Evolutionary conservation across 2,888 invertebrate species (phyloP).

Genomic region (Nemapogon koenigi): DNA sequence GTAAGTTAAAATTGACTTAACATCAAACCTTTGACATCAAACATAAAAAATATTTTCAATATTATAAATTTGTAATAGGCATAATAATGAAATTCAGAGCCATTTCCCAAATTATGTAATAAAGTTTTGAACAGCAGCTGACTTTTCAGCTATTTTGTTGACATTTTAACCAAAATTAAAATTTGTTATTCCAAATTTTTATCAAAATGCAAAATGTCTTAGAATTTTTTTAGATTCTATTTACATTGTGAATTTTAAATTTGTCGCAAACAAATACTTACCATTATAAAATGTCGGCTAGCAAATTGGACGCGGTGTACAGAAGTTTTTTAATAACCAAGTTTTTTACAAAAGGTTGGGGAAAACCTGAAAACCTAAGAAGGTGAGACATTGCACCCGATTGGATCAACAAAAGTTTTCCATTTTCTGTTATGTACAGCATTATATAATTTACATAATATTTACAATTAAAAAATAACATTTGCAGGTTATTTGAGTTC

Average conservation of each 20-base stretch:
- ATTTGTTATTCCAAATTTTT: no score
- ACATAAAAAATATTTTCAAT: neutral
- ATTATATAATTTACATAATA: no score
- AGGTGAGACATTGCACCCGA: no score
- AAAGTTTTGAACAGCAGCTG: conserved; percentile 3
- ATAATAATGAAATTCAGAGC: neutral
- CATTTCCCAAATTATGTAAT: neutral
- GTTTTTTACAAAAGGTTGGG: conserved; percentile 97
- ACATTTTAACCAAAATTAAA: neutral
- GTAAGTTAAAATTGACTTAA: no score
- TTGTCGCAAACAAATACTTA: neutral
- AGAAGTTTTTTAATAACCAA: conserved; percentile 85
- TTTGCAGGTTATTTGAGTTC: conserved; percentile 87
- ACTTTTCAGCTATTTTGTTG: conserved; percentile 2
- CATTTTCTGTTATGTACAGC: no score
- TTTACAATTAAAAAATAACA: no score
- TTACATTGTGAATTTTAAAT: neutral
- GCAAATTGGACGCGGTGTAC: conserved; percentile 80
- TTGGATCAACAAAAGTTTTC: no score
- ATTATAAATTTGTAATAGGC: neutral
- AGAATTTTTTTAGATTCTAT: neutral
- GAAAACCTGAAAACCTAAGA: conserved; percentile 87
- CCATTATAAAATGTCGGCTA: conserved; percentile 62
- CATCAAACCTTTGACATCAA: no score
- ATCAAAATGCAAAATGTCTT: no score